Evolutionary conservation across 1,140 invertebrate genomes (phyloP).

Genomic region (Paraescarpia echinospica): DNA sequence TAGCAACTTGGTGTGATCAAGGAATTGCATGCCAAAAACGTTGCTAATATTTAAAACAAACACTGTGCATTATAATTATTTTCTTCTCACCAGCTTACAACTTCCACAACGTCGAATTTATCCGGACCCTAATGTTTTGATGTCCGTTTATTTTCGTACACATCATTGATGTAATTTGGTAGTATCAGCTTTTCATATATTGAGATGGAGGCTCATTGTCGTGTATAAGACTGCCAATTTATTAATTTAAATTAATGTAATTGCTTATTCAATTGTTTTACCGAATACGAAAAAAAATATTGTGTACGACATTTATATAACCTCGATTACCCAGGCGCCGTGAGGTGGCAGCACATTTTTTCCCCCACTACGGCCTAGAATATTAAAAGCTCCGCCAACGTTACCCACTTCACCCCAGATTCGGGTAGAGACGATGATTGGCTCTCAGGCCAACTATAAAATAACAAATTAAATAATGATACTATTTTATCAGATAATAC

Average conservation of each 20-base stretch:
- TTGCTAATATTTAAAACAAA: neutral
- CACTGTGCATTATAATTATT: neutral
- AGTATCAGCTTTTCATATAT: neutral
- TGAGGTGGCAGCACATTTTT: too few relatives aligned
- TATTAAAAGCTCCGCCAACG: too few relatives aligned
- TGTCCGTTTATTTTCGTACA: neutral
- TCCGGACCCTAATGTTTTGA: neutral
- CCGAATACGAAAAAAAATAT: neutral
- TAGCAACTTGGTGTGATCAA: neutral
- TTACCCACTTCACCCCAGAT: too few relatives aligned
- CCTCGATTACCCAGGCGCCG: neutral
- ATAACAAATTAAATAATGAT: too few relatives aligned
- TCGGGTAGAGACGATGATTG: too few relatives aligned
- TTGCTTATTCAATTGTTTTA: neutral
- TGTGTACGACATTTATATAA: neutral
- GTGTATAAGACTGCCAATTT: neutral
- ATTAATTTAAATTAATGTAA: neutral
- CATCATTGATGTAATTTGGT: neutral
- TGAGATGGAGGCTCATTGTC: neutral
- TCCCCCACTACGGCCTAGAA: too few relatives aligned
- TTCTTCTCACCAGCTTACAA: constrained; percentile 1
- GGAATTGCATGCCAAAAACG: neutral
- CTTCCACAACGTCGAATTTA: neutral
- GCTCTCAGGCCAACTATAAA: too few relatives aligned
- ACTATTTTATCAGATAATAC: too few relatives aligned